Evolutionary conservation across 2,113 vertebrate species (phyloP).

Genomic region (Leptosomus discolor): DNA sequence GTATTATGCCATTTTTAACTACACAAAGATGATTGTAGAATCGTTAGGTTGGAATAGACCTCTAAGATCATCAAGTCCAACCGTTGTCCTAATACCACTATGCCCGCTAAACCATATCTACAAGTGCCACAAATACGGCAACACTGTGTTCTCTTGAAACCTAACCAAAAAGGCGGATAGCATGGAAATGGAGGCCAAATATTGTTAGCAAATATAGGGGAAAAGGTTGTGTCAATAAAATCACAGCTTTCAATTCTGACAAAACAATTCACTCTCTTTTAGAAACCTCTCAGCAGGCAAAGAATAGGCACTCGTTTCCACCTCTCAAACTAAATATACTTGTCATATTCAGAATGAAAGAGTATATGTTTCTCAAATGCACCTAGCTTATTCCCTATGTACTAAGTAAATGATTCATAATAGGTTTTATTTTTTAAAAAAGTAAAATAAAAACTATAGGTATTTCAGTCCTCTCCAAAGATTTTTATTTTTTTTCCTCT

Average conservation of each 20-base stretch:
- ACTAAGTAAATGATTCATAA: not conserved
- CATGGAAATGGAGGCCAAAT: not conserved
- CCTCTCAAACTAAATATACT: not conserved
- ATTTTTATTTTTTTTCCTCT: not conserved
- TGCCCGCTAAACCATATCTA: too few relatives aligned
- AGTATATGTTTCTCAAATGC: not conserved
- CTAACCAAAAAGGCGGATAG: not conserved
- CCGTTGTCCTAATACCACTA: too few relatives aligned
- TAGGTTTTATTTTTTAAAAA: not conserved
- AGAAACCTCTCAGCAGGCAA: not conserved
- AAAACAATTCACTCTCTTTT: not conserved
- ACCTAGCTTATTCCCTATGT: not conserved
- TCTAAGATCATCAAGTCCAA: too few relatives aligned
- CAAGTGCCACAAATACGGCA: too few relatives aligned
- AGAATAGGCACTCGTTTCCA: not conserved
- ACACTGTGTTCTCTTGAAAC: not conserved
- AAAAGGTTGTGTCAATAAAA: not conserved
- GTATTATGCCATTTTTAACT: not conserved
- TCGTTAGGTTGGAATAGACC: too few relatives aligned
- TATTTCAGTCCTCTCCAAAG: not conserved
- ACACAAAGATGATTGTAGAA: not conserved
- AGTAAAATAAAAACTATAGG: not conserved
- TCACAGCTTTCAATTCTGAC: not conserved
- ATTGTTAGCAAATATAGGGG: not conserved
- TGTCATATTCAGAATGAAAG: not conserved